Percentiles rank a stretch among this genome's conserved stretches.
Conservation (phyloP, 2,113 vertebrate species). For the Sinocyclocheilus maitianheensis region DNA sequence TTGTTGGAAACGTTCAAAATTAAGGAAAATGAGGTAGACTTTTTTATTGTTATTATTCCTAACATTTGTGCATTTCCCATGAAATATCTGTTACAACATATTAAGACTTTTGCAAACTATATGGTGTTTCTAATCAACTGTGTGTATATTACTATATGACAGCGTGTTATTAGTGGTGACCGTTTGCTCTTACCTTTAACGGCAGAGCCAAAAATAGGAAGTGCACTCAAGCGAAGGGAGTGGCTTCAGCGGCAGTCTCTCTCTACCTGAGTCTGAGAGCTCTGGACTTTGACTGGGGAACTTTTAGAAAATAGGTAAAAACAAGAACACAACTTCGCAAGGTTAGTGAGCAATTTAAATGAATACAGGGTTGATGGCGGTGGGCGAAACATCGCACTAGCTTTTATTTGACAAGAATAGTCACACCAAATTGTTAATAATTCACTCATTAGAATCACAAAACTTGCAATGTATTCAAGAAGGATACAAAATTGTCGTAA, state of each 20-base stretch:
- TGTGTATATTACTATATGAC: background rate
- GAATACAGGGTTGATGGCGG: background rate
- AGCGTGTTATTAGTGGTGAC: background rate
- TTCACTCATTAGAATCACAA: background rate
- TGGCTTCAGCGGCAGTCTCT: background rate
- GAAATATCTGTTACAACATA: background rate
- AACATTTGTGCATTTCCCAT: background rate
- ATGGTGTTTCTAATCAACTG: background rate
- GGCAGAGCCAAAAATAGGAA: background rate
- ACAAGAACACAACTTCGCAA: background rate
- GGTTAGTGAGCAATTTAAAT: conserved; percentile 30
- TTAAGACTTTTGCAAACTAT: background rate
- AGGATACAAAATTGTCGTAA: background rate
- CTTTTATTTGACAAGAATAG: background rate
- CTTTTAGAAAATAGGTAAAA: background rate
- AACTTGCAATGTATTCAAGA: background rate
- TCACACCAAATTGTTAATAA: background rate
- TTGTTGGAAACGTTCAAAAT: background rate
- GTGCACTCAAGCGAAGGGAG: background rate
- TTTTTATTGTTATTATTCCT: background rate
- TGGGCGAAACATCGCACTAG: background rate
- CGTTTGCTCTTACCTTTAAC: background rate
- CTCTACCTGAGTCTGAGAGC: background rate
- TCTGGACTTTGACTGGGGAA: conserved; percentile 8
- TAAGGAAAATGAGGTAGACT: background rate